Conservation (phyloP, 2,797 vertebrate genomes). For the Onychomys torridus region DNA sequence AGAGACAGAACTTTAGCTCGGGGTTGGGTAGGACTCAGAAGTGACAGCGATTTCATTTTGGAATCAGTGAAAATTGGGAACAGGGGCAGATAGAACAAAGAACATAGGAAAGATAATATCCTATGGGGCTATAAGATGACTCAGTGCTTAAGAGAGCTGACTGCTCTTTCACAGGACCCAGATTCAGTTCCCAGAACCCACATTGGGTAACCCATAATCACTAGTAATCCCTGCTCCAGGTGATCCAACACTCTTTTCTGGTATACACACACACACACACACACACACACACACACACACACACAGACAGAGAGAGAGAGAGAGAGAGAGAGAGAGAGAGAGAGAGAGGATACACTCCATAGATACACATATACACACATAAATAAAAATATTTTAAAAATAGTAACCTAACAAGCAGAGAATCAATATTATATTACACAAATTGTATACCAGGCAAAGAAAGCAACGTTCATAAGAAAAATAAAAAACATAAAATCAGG, state of each 20-base stretch:
- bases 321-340: too few species aligned
- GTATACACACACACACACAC: neutral
- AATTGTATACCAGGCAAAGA: neutral
- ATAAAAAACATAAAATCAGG: neutral
- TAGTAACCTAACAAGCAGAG: neutral
- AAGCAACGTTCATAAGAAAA: neutral
- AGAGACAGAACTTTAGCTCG: neutral
- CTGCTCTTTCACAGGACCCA: neutral
- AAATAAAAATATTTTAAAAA: neutral
- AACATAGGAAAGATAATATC: neutral
- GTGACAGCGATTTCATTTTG: neutral
- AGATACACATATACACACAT: neutral
- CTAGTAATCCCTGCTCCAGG: neutral
- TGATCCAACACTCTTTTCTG: neutral
- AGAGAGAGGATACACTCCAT: too few species aligned
- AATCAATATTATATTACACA: neutral
- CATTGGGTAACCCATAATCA: neutral
- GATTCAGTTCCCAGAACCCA: neutral
- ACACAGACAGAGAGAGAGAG: too few species aligned
- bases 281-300: too few species aligned
- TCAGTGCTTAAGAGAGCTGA: neutral
- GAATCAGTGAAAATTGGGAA: neutral
- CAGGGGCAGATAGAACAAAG: neutral
- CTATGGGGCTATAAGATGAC: neutral
- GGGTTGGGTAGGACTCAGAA: neutral